These are phyloP conservation scores for Drosophila tristis DNA, from an alignment of 1,140 invertebrate species.

Conservation along the genomic window DNA sequence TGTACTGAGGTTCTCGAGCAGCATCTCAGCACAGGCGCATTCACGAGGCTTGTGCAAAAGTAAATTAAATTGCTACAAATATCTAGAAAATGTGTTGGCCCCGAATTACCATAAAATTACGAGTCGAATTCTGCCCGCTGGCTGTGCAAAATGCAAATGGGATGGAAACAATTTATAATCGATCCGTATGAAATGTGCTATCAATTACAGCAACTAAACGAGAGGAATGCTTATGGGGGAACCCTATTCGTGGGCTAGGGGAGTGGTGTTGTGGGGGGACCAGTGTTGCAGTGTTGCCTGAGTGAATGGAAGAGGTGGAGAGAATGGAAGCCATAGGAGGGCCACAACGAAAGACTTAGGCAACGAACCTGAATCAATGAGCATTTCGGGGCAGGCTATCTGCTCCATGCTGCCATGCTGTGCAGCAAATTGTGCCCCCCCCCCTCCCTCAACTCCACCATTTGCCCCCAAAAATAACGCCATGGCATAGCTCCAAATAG, in stretches of 20 bases:
- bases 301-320: constrained; percentile 1
- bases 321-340: constrained; percentile 15
- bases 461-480: not conserved
- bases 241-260: not conserved
- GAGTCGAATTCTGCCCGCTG: constrained; percentile 1
- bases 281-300: not conserved
- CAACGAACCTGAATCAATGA: constrained; percentile 64
- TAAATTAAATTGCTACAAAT: constrained; percentile 31
- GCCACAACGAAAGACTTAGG: constrained; percentile 68
- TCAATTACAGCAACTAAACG: constrained; percentile 44
- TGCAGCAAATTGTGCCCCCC: constrained; percentile 17
- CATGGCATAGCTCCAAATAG: constrained; percentile 8
- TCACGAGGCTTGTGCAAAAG: not conserved
- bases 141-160: constrained; percentile 39
- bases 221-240: not conserved
- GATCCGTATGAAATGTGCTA: constrained; percentile 25
- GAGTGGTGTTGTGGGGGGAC: not conserved
- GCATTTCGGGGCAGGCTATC: constrained; percentile 16
- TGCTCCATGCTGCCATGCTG: constrained; percentile 28
- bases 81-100: not conserved
- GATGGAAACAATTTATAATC: constrained; percentile 18
- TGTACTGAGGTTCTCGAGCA: constrained; percentile 13
- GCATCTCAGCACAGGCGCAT: not conserved
- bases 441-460: not conserved
- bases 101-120: not conserved